Evolutionary conservation across 2,797 vertebrate genomes (phyloP).

Genomic region (Rhinella marina): DNA sequence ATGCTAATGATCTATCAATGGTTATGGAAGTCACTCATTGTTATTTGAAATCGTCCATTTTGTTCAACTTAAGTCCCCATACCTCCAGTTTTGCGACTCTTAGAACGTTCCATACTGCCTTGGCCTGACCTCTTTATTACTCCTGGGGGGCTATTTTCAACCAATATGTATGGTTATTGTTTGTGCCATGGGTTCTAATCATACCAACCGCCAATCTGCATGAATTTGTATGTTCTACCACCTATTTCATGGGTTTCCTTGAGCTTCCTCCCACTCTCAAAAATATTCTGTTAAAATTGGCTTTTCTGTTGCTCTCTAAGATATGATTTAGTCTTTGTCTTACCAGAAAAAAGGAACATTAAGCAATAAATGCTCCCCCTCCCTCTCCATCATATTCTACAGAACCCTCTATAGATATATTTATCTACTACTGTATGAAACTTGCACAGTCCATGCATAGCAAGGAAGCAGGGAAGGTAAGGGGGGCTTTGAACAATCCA

Average conservation of each 20-base stretch:
- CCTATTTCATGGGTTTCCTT: neutral
- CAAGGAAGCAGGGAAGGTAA: conserved; percentile 29
- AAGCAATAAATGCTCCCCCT: neutral
- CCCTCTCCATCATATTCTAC: neutral
- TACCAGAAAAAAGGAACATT: conserved; percentile 18
- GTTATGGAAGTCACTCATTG: no score
- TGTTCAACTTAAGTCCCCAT: no score
- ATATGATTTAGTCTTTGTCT: neutral
- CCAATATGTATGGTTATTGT: no score
- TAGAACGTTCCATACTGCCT: no score
- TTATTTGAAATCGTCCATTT: no score
- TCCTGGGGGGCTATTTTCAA: no score
- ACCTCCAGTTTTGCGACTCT: no score
- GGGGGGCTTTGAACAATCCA: conserved; percentile 34
- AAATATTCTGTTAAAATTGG: neutral
- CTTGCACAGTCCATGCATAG: neutral
- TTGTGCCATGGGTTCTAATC: no score
- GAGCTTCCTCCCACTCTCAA: neutral
- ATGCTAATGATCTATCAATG: no score
- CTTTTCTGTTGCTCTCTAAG: neutral
- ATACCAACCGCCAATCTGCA: no score
- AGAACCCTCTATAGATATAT: neutral
- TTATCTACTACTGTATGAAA: conserved; percentile 1
- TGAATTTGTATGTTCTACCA: neutral
- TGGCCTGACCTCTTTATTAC: no score